Conservation (phyloP, 1,140 invertebrate genomes). For the Ceratina japonica region DNA sequence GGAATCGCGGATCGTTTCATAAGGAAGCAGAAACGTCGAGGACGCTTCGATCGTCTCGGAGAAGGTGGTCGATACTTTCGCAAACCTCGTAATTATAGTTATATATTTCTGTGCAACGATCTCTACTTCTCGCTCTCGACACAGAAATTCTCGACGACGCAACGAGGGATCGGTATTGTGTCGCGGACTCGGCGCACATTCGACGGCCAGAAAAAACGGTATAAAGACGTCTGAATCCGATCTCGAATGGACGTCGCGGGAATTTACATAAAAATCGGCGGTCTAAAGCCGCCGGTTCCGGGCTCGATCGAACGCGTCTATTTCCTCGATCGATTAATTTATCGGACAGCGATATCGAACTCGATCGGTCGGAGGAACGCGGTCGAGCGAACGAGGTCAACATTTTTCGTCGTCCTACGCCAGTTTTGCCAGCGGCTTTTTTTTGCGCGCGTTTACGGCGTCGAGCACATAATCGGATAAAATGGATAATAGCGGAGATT, state of each 20-base stretch:
- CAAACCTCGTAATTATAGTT: background rate
- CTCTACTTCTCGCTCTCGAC: background rate
- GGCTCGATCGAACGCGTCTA: no score
- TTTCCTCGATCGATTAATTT: background rate
- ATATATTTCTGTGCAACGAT: background rate
- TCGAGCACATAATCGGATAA: background rate
- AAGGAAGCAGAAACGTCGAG: background rate
- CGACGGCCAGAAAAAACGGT: no score
- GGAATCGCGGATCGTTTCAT: background rate
- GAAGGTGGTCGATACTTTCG: background rate
- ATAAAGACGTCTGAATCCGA: no score
- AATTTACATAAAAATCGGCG: no score
- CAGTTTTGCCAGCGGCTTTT: background rate
- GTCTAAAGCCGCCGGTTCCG: background rate
- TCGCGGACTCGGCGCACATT: no score
- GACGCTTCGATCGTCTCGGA: background rate
- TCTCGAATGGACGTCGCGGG: no score
- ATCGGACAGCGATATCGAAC: no score
- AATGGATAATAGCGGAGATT: constrained; percentile 14
- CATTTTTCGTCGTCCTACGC: background rate
- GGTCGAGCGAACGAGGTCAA: background rate
- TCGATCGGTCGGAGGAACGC: no score
- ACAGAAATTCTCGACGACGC: background rate
- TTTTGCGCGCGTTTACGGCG: background rate
- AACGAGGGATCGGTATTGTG: background rate